A percentile compares a stretch with the other conserved stretches of the same genome.
These are phyloP conservation scores for Eriosoma lanigerum DNA, from an alignment of 1,140 invertebrate genomes.

Conservation along the genomic window DNA sequence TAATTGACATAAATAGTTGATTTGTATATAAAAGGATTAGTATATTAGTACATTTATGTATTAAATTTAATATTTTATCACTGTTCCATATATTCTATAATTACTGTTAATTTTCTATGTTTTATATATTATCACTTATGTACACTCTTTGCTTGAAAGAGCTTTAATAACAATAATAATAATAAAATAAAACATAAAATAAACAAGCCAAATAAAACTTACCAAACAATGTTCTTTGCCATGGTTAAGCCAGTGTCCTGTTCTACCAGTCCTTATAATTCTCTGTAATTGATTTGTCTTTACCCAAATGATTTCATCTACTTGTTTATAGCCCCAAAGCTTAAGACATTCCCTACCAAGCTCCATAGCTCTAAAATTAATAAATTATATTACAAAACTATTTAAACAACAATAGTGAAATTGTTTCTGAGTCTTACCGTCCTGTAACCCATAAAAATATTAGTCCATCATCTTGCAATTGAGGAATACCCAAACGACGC, in stretches of 20 bases:
- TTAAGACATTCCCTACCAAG: constrained; percentile 89
- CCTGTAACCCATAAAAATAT: constrained; percentile 98
- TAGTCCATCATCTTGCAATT: constrained; percentile 91
- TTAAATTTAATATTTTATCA: no score
- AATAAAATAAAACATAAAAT: no score
- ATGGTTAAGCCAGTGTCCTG: constrained; percentile 98
- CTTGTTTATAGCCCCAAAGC: constrained; percentile 92
- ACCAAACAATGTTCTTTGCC: constrained; percentile 98
- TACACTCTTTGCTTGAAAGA: no score
- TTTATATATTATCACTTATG: no score
- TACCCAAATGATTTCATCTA: constrained; percentile 98
- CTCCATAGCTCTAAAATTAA: constrained; percentile 84
- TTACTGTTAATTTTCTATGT: no score
- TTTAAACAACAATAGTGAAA: neutral
- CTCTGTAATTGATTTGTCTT: constrained; percentile 97
- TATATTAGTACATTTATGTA: no score
- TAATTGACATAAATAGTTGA: no score
- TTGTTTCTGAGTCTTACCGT: constrained; percentile 59
- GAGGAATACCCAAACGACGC: constrained; percentile 87
- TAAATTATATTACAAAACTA: constrained; percentile 36
- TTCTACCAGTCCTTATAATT: constrained; percentile 93
- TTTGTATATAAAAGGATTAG: no score
- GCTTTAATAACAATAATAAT: no score
- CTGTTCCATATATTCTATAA: no score
- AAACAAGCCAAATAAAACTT: no score